Conservation (phyloP, 2,888 invertebrate genomes). For the Cremastobaeus sp. region DNA sequence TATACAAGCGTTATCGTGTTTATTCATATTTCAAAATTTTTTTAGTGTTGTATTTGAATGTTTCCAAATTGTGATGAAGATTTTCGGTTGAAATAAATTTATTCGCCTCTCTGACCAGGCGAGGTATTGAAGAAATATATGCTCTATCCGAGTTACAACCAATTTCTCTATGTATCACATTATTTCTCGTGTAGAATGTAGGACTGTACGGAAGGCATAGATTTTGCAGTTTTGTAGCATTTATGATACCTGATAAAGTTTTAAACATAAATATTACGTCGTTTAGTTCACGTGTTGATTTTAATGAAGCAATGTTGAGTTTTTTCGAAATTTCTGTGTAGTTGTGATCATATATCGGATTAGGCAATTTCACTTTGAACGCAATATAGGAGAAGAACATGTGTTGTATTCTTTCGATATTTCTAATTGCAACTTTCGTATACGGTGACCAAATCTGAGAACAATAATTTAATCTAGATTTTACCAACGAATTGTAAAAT, state of each 20-base stretch:
- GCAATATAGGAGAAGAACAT: constrained; percentile 21
- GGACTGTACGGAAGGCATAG: not conserved
- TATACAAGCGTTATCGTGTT: no score
- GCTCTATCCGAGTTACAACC: not conserved
- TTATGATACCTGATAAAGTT: not conserved
- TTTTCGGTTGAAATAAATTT: no score
- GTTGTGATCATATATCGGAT: constrained; percentile 9
- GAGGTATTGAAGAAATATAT: not conserved
- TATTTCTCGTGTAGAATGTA: not conserved
- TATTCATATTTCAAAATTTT: no score
- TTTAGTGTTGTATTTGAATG: no score
- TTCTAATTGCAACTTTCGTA: not conserved
- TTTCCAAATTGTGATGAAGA: no score
- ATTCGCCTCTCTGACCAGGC: not conserved
- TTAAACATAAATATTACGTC: constrained; percentile 5
- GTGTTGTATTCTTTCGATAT: constrained; percentile 18
- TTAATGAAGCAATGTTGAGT: not conserved
- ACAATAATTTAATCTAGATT: constrained; percentile 22
- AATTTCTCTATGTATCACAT: not conserved
- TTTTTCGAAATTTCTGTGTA: constrained; percentile 3
- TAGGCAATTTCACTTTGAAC: constrained; percentile 1
- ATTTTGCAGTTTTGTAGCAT: not conserved
- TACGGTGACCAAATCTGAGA: constrained; percentile 16
- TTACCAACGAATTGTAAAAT: constrained; percentile 20
- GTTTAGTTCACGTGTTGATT: not conserved